Evolutionary conservation across 2,797 vertebrate genomes (phyloP), one percentile per base, ranked within the genome.

Genomic region (Podarcis siculus): DNA sequence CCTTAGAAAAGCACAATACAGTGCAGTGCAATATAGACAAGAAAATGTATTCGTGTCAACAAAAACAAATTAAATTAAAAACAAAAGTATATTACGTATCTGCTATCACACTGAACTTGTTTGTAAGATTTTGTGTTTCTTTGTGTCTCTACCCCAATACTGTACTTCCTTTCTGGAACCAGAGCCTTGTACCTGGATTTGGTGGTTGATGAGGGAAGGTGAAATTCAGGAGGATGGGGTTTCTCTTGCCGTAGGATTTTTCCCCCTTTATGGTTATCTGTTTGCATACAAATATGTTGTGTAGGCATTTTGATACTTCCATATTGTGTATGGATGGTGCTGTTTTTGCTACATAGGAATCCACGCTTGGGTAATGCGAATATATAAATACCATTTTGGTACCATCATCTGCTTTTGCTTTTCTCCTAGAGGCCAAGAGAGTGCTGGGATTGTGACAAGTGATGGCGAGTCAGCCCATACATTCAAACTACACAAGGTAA

Each of bases 361-460:
- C 42, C 13, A 37, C 19, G 19, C 23, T 55, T 25, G 35, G n/a
- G 30, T 2, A 79, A 35, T 55, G 3, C 19, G 8, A 7, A 30
- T 58, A 37, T 27, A 61, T 30, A 27, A 8, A 61, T 75, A 8
- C 35, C 75, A 89, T 83, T 89, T 89, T 21, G 25, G 67, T 82
- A 13, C 2, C 85, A 90, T 88, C 35, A 79, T 1, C 80, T 76
- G 55, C 23, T 58, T 81, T 85, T 89, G 94, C 23, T 79, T 87
- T 92, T 77, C 94, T 88, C 78, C 76, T 87, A 99, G 99, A 96
- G 99, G 99, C 91, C 99, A 99, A 92, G 99, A 99, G 95, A 99
- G 99, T 82, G 99, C 99, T 76, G 99, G 99, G 86, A 97, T 99
- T 91, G 99, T 99, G 93, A 98, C 98, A 73, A 98, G 99, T 94